Evolutionary conservation across 2,888 invertebrate species (phyloP), one percentile per base, ranked within the genome.

Genomic region (Julus scandinavius): DNA sequence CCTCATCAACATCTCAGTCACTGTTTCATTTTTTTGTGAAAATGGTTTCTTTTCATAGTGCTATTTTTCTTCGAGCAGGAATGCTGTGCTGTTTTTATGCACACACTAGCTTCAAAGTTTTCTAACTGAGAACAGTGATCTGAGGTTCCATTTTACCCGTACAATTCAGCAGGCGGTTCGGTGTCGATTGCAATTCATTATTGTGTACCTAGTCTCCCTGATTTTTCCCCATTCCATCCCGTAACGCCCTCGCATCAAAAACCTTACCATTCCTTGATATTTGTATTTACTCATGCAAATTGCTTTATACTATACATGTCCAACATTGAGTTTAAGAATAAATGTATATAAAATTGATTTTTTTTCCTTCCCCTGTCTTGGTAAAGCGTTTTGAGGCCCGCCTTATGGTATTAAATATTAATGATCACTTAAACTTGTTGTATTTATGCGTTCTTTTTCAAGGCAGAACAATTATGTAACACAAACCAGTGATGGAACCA

Each of bases 231-330:
- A 49, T 87, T 87, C 72, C 54, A 86, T 63, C 87, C 85, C 72
- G 49, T 86, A 83, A 50, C 58, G 84, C 45, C 85, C 87, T 87
- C 84, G 54, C 87, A 84, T 88, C 80, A 50, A 83, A 72, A 50
- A 45, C 87, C 40, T 87, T 87, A 50, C 87, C 80, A 89, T 89
- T 89, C 90, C 90, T 90, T 90, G 89, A 90, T 90, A 90, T 90
- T 90, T 90, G 89, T 90, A 90, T 90, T 90, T 90, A 90, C 89
- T 90, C 90, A 90, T 90, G 89, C 90, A 90, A 90, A 90, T 89
- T 90, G 90, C 90, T 90, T 90, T 90, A 90, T 90, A 89, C 89
- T 90, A 90, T 90, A 90, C 90, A 90, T 90, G 90, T 90, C 90
- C 88, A 89, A 90, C 88, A 89, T 89, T 89, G 89, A 90, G 88